phyloP scores from a whole-genome alignment of 2,797 vertebrate genomes.

The Morelia viridis region DNA sequence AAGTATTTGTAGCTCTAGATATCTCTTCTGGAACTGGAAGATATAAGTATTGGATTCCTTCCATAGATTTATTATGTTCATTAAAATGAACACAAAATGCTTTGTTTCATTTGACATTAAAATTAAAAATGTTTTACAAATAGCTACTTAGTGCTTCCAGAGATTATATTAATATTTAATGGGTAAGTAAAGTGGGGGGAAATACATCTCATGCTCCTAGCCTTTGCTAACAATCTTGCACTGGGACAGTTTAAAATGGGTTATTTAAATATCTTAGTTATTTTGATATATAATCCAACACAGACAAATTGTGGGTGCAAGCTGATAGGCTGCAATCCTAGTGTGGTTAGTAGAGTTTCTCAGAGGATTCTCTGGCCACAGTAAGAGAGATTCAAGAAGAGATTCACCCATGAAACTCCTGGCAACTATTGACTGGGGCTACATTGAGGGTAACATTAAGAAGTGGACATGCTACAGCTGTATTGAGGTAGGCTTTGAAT shows the following conservation, averaged over 20 bases:
- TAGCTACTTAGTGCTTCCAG: not conserved
- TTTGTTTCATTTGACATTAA: slow-evolving; percentile 21
- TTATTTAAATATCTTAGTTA: not conserved
- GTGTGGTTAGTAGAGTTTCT: not conserved
- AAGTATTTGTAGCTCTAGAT: not conserved
- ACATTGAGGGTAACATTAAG: not conserved
- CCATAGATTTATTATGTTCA: slow-evolving; percentile 20
- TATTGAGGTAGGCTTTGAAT: not conserved
- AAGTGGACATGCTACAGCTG: not conserved
- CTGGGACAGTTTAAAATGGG: not conserved
- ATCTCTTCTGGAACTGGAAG: not conserved
- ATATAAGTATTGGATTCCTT: not conserved
- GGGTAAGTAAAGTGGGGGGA: not conserved
- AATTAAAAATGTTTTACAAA: slow-evolving; percentile 27
- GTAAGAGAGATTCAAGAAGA: not conserved
- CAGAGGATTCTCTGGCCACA: not conserved
- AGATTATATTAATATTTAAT: slow-evolving; percentile 22
- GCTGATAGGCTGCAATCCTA: not conserved
- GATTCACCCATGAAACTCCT: not conserved
- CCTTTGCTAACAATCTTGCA: not conserved
- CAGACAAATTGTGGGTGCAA: not conserved
- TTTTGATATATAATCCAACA: not conserved
- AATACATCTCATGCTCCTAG: not conserved
- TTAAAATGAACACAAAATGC: slow-evolving; percentile 23
- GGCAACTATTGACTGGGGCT: not conserved